Percentiles rank a stretch among this genome's conserved stretches.
Conservation (phyloP, 2,797 vertebrate genomes). For the Prionace glauca region DNA sequence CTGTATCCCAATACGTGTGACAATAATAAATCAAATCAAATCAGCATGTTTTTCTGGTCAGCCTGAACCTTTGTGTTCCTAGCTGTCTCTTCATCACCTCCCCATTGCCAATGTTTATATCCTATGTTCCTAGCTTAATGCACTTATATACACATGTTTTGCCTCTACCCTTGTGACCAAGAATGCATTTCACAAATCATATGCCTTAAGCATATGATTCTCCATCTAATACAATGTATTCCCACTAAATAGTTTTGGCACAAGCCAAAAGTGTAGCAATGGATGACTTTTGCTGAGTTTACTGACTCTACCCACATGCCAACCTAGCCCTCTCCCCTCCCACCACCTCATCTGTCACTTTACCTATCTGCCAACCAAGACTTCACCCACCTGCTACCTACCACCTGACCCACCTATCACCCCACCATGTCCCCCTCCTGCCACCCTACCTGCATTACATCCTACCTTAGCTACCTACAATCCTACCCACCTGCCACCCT, state of each 20-base stretch:
- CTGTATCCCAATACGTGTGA: background rate
- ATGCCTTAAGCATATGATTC: background rate
- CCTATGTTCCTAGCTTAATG: background rate
- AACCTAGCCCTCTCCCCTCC: too few species aligned
- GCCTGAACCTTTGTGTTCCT: background rate
- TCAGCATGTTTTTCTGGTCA: background rate
- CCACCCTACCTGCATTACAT: too few species aligned
- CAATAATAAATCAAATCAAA: background rate
- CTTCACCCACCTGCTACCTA: too few species aligned
- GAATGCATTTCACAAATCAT: background rate
- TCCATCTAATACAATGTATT: background rate
- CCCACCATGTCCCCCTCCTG: too few species aligned
- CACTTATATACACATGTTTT: background rate
- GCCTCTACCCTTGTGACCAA: background rate
- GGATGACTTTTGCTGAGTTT: background rate
- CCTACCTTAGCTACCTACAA: too few species aligned
- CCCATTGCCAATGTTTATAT: background rate
- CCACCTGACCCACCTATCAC: too few species aligned
- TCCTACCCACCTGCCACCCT: too few species aligned
- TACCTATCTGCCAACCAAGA: too few species aligned
- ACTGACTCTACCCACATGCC: background rate
- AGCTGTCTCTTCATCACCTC: background rate
- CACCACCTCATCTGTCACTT: too few species aligned
- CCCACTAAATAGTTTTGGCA: background rate
- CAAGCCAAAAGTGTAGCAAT: background rate